These are phyloP conservation scores for Panagrolaimus sp. DNA, from an alignment of 1,140 invertebrate species.

Conservation along the genomic window DNA sequence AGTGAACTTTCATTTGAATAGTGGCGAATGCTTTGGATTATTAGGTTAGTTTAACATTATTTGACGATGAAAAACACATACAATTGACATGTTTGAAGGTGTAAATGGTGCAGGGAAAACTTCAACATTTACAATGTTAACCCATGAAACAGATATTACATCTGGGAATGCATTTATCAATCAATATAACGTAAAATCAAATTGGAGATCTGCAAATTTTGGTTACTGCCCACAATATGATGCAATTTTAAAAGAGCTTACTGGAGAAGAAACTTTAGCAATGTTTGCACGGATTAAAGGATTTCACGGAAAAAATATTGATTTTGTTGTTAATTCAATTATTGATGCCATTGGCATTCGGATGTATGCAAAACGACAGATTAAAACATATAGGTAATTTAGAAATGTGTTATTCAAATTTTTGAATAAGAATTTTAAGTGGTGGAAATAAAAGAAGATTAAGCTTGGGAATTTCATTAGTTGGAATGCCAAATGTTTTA, in stretches of 20 bases:
- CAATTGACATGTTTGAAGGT: conserved; percentile 49
- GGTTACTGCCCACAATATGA: conserved; percentile 79
- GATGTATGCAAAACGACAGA: too few species aligned
- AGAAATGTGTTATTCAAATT: too few species aligned
- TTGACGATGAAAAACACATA: too few species aligned
- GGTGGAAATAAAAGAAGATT: background rate
- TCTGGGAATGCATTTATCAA: conserved; percentile 41
- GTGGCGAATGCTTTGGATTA: conserved; percentile 73
- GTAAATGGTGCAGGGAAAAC: conserved; percentile 83
- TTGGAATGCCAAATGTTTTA: background rate
- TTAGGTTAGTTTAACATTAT: conserved; percentile 12
- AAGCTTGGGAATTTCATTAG: background rate
- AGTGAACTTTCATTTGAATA: conserved; percentile 41
- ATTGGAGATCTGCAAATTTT: conserved; percentile 40
- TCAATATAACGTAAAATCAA: conserved; percentile 34
- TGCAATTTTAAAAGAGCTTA: conserved; percentile 72
- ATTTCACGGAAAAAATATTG: conserved; percentile 62
- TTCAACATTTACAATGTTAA: conserved; percentile 73
- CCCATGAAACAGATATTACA: conserved; percentile 61
- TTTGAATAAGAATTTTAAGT: background rate
- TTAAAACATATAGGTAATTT: too few species aligned
- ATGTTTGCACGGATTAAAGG: conserved; percentile 64
- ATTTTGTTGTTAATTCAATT: too few species aligned
- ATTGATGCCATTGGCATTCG: too few species aligned
- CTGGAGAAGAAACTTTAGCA: conserved; percentile 64